Conservation (phyloP, 2,113 vertebrate genomes). For the Equus quagga region DNA sequence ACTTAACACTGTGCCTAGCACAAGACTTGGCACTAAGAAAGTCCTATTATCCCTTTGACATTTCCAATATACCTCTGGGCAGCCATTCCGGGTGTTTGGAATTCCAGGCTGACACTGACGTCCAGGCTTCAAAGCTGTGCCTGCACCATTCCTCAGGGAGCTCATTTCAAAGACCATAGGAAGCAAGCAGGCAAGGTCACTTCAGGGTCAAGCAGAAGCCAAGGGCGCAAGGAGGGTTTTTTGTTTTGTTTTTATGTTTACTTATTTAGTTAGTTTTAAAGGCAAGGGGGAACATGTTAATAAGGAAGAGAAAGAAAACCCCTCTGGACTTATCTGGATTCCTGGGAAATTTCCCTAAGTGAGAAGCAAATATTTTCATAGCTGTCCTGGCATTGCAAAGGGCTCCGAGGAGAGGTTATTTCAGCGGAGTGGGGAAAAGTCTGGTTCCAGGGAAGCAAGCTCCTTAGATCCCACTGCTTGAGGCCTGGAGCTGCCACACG, state of each 20-base stretch:
- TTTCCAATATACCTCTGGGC: neutral
- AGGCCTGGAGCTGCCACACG: neutral
- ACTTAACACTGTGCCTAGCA: fast-evolving
- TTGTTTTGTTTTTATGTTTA: conserved; percentile 73
- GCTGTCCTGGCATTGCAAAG: neutral
- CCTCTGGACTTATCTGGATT: conserved; percentile 81
- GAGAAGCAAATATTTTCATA: conserved; percentile 75
- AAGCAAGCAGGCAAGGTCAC: conserved; percentile 79
- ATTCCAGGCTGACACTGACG: conserved; percentile 37
- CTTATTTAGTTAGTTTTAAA: conserved; percentile 77
- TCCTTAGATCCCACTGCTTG: neutral
- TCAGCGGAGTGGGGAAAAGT: neutral
- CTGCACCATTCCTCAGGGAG: conserved; percentile 71
- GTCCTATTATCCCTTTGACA: neutral
- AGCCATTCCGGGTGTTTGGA: conserved; percentile 73
- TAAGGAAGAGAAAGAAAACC: conserved; percentile 70
- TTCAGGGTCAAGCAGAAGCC: conserved; percentile 83
- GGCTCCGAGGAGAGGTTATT: neutral
- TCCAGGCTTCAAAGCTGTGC: conserved; percentile 79
- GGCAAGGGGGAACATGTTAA: conserved; percentile 42
- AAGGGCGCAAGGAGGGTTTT: conserved; percentile 72
- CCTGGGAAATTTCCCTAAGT: conserved; percentile 83
- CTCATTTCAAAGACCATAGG: conserved; percentile 82
- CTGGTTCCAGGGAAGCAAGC: neutral
- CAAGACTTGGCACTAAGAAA: neutral